Conservation (phyloP, 2,888 invertebrate genomes). For the Crepidodera aurea region DNA sequence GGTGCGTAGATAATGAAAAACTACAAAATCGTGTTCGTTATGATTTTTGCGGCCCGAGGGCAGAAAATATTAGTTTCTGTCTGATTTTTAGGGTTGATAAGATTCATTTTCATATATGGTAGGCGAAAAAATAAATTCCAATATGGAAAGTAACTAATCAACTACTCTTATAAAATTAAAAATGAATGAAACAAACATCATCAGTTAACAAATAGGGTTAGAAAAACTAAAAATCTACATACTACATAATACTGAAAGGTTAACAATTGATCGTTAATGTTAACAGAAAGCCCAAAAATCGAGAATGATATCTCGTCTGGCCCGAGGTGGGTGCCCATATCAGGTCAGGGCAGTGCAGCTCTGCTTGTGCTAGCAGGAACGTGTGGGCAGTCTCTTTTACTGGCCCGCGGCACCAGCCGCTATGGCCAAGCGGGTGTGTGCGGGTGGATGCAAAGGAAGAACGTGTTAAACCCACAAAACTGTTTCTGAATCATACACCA, state of each 20-base stretch:
- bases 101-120: too few species aligned
- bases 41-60: too few species aligned
- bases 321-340: constrained; percentile 9
- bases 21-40: too few species aligned
- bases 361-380: not conserved
- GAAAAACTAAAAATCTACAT: too few species aligned
- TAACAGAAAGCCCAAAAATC: not conserved
- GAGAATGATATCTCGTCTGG: constrained; percentile 9
- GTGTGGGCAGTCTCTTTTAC: constrained; percentile 16
- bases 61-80: too few species aligned
- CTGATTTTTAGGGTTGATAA: too few species aligned
- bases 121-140: too few species aligned
- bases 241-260: not conserved
- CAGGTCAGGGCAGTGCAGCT: constrained; percentile 6
- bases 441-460: constrained; percentile 46
- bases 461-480: constrained; percentile 45
- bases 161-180: too few species aligned
- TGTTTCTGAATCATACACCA: constrained; percentile 41
- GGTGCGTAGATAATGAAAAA: too few species aligned
- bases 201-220: too few species aligned
- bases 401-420: not conserved
- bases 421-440: constrained; percentile 13
- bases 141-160: too few species aligned
- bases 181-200: too few species aligned
- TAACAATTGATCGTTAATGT: not conserved